Conservation (phyloP, 2,113 vertebrate species). For the Phrynosoma blainvillii region DNA sequence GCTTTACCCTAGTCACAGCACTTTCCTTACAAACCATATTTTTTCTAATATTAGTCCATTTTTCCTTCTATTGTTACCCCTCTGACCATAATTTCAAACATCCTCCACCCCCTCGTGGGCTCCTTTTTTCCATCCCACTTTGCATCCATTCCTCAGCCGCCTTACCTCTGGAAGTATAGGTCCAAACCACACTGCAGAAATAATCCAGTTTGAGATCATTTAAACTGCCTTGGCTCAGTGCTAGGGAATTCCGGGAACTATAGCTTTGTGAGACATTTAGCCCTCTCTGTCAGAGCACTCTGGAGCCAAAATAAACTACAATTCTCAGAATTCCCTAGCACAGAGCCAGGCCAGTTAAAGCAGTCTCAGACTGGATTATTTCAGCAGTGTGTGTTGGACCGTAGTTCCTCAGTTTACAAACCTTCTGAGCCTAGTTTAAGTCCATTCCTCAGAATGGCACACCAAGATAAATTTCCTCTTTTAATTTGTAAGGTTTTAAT, state of each 20-base stretch:
- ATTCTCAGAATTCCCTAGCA: too few relatives aligned
- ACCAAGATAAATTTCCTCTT: neutral
- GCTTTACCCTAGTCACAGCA: neutral
- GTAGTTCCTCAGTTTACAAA: neutral
- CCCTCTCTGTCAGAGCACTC: too few relatives aligned
- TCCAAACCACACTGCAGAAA: too few relatives aligned
- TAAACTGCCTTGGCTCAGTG: too few relatives aligned
- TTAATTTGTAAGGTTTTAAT: neutral
- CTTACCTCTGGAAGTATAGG: neutral
- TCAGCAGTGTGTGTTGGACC: too few relatives aligned
- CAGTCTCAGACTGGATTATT: too few relatives aligned
- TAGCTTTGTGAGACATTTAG: too few relatives aligned
- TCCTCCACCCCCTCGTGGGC: neutral
- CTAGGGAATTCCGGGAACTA: too few relatives aligned
- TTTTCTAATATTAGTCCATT: neutral
- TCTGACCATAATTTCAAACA: neutral
- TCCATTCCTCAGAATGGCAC: neutral
- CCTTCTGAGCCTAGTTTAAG: neutral
- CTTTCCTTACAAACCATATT: neutral
- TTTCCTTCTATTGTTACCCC: neutral
- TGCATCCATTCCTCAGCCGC: neutral
- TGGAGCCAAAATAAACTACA: too few relatives aligned
- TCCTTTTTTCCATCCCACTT: neutral
- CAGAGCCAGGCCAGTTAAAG: too few relatives aligned
- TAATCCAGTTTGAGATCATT: too few relatives aligned